Evolutionary conservation across 2,888 invertebrate species (phyloP).

Genomic region (Scrobipalpa atriplicella): DNA sequence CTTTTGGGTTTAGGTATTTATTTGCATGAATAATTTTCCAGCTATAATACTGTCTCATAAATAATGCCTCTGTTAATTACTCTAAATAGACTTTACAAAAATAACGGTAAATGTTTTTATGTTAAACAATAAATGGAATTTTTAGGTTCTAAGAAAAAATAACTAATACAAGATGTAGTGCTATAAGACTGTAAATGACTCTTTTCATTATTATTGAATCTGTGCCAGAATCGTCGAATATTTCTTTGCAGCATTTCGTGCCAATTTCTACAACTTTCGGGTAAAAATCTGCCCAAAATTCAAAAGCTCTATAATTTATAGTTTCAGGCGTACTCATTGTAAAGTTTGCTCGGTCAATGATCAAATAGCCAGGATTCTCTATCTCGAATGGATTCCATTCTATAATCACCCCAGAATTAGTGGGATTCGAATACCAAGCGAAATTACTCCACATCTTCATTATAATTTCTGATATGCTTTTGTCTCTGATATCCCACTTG

Average conservation of each 20-base stretch:
- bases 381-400: slow-evolving; percentile 89
- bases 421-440: slow-evolving; percentile 88
- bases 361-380: slow-evolving; percentile 86
- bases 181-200: slow-evolving; percentile 53
- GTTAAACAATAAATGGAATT: slow-evolving; percentile 16
- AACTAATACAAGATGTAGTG: slow-evolving; percentile 54
- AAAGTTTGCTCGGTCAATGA: slow-evolving; percentile 88
- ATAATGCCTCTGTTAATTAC: slow-evolving; percentile 43
- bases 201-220: slow-evolving; percentile 48
- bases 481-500: slow-evolving; percentile 90
- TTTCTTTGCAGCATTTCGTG: slow-evolving; percentile 88
- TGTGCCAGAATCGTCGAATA: slow-evolving; percentile 67
- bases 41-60: slow-evolving; percentile 49
- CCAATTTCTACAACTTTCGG: slow-evolving; percentile 89
- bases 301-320: slow-evolving; percentile 89
- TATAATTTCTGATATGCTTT: slow-evolving; percentile 89
- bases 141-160: slow-evolving; percentile 51
- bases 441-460: slow-evolving; percentile 93
- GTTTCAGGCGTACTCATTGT: slow-evolving; percentile 87
- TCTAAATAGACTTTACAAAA: slow-evolving; percentile 74
- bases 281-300: slow-evolving; percentile 93
- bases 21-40: slow-evolving; percentile 33
- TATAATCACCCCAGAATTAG: slow-evolving; percentile 86
- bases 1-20: slow-evolving; percentile 22
- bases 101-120: slow-evolving; percentile 57